Conservation (phyloP, 1,140 invertebrate genomes). For the Laupala kohalensis region DNA sequence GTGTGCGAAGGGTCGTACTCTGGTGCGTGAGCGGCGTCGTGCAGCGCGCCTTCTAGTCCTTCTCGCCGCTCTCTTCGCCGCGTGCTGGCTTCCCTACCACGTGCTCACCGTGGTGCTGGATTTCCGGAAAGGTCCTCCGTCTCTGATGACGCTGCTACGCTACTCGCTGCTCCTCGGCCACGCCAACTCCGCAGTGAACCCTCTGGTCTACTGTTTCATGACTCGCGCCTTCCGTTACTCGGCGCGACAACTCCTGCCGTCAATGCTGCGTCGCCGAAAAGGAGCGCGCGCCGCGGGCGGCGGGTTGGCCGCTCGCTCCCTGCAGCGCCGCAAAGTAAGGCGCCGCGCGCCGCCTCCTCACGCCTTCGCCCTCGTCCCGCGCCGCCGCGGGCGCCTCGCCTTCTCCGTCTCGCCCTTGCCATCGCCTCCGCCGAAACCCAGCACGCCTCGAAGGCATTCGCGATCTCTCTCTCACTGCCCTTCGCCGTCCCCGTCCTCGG, state of each 20-base stretch:
- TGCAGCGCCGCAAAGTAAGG: not conserved
- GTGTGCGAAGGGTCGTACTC: slow-evolving; percentile 33
- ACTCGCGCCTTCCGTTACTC: slow-evolving; percentile 71
- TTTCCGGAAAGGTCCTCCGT: slow-evolving; percentile 3
- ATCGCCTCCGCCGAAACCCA: too few species aligned
- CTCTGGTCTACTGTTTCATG: slow-evolving; percentile 78
- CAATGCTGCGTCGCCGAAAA: slow-evolving; percentile 22
- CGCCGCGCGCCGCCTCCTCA: too few species aligned
- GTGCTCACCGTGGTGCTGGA: slow-evolving; percentile 50
- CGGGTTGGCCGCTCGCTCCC: slow-evolving; percentile 22
- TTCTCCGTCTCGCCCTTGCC: not conserved
- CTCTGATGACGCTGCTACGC: slow-evolving; percentile 22
- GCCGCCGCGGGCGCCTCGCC: too few species aligned
- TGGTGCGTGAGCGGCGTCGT: slow-evolving; percentile 52
- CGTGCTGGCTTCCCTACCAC: slow-evolving; percentile 70
- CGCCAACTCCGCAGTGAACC: slow-evolving; percentile 74
- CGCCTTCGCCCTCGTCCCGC: too few species aligned
- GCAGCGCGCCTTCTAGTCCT: slow-evolving; percentile 61
- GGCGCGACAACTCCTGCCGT: slow-evolving; percentile 38
- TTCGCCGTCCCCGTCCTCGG: too few species aligned
- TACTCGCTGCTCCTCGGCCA: slow-evolving; percentile 46
- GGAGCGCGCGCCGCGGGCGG: slow-evolving; percentile 24
- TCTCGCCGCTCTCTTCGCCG: slow-evolving; percentile 56
- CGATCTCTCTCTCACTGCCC: not conserved
- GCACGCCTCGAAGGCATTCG: too few species aligned